These are phyloP conservation scores for Lypha dubia DNA, from an alignment of 2,888 invertebrate species.

Conservation along the genomic window DNA sequence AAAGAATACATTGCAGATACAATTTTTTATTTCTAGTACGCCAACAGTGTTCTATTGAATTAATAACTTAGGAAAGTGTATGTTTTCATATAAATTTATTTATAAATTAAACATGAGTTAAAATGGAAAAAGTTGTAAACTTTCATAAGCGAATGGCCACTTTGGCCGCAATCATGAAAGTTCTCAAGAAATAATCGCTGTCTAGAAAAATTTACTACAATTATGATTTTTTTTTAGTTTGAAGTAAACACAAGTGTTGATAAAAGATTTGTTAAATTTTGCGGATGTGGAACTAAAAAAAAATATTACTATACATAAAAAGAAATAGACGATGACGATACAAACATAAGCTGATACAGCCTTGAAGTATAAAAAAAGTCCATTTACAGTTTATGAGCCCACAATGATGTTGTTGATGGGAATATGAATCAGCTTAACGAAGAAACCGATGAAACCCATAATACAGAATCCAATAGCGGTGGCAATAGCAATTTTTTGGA, in stretches of 20 bases:
- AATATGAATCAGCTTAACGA: slow-evolving; percentile 99
- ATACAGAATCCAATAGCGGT: slow-evolving; percentile 99
- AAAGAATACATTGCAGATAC: too few relatives aligned
- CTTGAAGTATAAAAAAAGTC: slow-evolving; percentile 58
- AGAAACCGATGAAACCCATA: slow-evolving; percentile 99
- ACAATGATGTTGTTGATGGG: slow-evolving; percentile 99
- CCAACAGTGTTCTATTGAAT: neutral
- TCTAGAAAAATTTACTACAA: slow-evolving; percentile 59
- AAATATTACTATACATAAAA: slow-evolving; percentile 57
- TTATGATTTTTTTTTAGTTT: slow-evolving; percentile 25
- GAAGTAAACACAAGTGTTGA: slow-evolving; percentile 60
- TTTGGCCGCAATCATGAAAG: slow-evolving; percentile 22
- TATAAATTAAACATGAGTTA: slow-evolving; percentile 63
- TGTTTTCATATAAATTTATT: slow-evolving; percentile 63
- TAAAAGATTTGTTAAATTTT: slow-evolving; percentile 41
- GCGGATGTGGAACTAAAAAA: slow-evolving; percentile 63
- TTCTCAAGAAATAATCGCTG: slow-evolving; percentile 34
- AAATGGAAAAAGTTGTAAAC: slow-evolving; percentile 36
- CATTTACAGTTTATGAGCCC: slow-evolving; percentile 86
- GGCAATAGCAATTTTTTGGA: slow-evolving; percentile 99
- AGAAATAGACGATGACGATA: slow-evolving; percentile 65
- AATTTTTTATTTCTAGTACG: too few relatives aligned
- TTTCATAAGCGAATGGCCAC: neutral
- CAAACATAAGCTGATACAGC: slow-evolving; percentile 71
- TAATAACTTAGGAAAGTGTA: neutral